These are phyloP conservation scores for Pinctada fucata DNA, from an alignment of 2,888 invertebrate species.

Conservation along the genomic window DNA sequence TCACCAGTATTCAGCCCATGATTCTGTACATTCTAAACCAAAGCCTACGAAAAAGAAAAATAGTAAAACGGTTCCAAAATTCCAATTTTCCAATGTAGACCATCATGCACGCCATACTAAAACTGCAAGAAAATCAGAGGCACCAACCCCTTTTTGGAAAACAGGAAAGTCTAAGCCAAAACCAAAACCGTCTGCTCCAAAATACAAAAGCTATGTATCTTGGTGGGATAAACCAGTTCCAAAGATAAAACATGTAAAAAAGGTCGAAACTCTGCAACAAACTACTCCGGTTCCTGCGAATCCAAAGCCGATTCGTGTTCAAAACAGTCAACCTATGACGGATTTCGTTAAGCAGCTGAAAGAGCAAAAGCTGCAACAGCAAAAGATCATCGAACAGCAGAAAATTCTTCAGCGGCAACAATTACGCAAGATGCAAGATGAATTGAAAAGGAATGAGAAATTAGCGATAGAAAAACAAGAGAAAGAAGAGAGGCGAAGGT, in stretches of 20 bases:
- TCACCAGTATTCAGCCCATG: neutral
- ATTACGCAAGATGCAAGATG: constrained; percentile 11
- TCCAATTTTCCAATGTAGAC: neutral
- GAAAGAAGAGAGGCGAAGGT: constrained; percentile 1
- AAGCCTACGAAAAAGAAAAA: neutral
- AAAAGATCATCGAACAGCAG: constrained; percentile 23
- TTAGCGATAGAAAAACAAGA: constrained; percentile 29
- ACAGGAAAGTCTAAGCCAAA: neutral
- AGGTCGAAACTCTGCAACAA: neutral
- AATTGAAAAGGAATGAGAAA: constrained; percentile 26
- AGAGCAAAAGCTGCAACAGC: constrained; percentile 6
- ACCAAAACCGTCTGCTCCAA: constrained; percentile 4
- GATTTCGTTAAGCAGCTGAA: constrained; percentile 15
- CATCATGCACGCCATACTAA: neutral
- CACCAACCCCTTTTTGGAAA: constrained; percentile 17
- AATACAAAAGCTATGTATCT: neutral
- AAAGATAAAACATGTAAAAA: constrained; percentile 10
- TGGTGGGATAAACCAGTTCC: constrained; percentile 28
- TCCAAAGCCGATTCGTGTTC: neutral
- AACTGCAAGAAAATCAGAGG: neutral
- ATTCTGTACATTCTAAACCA: neutral
- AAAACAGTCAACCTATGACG: neutral
- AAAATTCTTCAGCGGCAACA: constrained; percentile 27
- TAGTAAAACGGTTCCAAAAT: neutral
- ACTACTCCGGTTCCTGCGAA: constrained; percentile 7